A percentile compares a stretch with the other conserved stretches of the same genome.
Conservation (phyloP, 2,113 vertebrate genomes). For the Bubo bubo region DNA sequence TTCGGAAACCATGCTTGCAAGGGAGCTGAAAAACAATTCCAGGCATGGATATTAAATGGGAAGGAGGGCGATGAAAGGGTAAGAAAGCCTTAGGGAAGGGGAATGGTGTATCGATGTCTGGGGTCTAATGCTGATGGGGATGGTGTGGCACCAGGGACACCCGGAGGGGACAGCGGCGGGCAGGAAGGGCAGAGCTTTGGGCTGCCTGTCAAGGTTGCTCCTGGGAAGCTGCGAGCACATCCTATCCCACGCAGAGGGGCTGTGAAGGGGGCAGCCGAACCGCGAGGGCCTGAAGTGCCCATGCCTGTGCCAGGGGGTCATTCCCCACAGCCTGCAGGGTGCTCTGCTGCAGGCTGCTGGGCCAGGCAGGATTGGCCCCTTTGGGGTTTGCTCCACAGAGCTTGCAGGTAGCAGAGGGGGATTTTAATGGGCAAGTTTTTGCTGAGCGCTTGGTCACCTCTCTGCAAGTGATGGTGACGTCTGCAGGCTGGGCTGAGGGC, state of each 20-base stretch:
- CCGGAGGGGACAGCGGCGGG: fast-evolving
- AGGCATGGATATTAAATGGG: neutral
- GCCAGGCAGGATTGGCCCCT: fast-evolving
- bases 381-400: neutral
- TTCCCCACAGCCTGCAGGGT: neutral
- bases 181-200: neutral
- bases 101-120: too few species aligned
- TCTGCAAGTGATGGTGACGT: neutral
- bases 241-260: neutral
- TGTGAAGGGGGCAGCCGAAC: neutral
- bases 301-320: fast-evolving
- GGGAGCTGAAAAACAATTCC: neutral
- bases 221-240: neutral
- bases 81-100: neutral
- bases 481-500: neutral
- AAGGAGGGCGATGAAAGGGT: neutral
- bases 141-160: neutral
- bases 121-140: neutral
- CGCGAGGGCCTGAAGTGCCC: neutral
- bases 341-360: fast-evolving
- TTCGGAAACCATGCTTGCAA: neutral
- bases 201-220: neutral
- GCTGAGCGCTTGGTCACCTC: neutral
- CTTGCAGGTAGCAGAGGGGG: neutral
- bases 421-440: neutral